A percentile compares a stretch with the other conserved stretches of the same genome.
These are phyloP conservation scores for Albula glossodonta DNA, from an alignment of 2,113 vertebrate genomes.

Conservation along the genomic window DNA sequence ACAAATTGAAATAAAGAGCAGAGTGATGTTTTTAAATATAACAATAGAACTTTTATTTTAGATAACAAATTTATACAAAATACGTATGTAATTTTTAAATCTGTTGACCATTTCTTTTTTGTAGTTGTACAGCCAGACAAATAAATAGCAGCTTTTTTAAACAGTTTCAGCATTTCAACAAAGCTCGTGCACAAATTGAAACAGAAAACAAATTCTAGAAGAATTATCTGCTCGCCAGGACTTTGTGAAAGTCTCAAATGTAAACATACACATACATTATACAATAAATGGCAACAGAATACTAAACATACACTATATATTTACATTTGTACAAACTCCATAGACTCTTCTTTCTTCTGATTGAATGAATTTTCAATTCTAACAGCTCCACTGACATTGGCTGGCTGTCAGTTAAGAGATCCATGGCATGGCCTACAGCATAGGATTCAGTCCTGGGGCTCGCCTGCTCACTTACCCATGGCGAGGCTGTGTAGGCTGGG, in stretches of 20 bases:
- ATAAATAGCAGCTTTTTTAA: constrained; percentile 40
- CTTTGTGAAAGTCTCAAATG: not conserved
- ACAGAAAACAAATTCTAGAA: not conserved
- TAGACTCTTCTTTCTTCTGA: constrained; percentile 18
- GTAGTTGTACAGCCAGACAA: constrained; percentile 52
- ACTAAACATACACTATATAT: constrained; percentile 55
- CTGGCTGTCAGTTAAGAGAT: not conserved
- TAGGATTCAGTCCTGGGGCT: constrained; percentile 26
- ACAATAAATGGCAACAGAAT: constrained; percentile 62
- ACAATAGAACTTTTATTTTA: constrained; percentile 69
- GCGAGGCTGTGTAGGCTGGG: constrained; percentile 68
- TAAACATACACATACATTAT: constrained; percentile 39
- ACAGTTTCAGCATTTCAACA: not conserved
- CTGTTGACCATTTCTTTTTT: constrained; percentile 34
- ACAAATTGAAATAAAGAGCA: not conserved
- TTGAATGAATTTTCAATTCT: constrained; percentile 29
- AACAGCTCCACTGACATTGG: not conserved
- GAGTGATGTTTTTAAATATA: constrained; percentile 28
- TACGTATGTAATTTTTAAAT: constrained; percentile 42
- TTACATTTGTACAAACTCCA: constrained; percentile 47
- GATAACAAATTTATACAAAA: constrained; percentile 58
- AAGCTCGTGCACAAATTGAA: not conserved
- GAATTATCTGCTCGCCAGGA: not conserved
- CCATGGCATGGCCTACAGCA: constrained; percentile 15
- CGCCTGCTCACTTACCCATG: constrained; percentile 65